A percentile compares a stretch with the other conserved stretches of the same genome.
phyloP scores from a whole-genome alignment of 2,888 invertebrate genomes.

The Caenorhabditis afra region DNA sequence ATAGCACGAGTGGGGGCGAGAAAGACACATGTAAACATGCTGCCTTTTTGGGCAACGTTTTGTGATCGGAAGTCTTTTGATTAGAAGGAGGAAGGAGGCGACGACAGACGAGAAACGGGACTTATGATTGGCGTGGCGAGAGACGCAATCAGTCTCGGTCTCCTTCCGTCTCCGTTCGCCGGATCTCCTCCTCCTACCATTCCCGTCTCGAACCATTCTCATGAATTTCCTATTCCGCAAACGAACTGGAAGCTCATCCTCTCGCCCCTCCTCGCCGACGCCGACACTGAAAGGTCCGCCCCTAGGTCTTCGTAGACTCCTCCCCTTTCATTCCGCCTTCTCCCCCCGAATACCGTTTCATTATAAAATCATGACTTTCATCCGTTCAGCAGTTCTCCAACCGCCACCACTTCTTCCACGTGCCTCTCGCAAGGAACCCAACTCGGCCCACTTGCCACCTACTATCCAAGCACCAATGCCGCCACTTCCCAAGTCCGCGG shows the following conservation, averaged over 20 bases:
- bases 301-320: slow-evolving; percentile 1
- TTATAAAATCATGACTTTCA: slow-evolving; percentile 28
- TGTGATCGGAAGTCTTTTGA: slow-evolving; percentile 7
- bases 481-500: slow-evolving; percentile 42
- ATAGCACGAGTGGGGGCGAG: not conserved
- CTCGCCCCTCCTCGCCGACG: slow-evolving; percentile 39
- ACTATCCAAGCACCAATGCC: slow-evolving; percentile 56
- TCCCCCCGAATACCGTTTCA: slow-evolving; percentile 1
- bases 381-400: slow-evolving; percentile 60
- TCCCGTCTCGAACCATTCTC: no score
- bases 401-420: slow-evolving; percentile 58
- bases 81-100: slow-evolving; percentile 4
- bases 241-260: slow-evolving; percentile 25
- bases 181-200: slow-evolving; percentile 23
- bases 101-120: slow-evolving; percentile 16
- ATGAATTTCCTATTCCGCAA: slow-evolving; percentile 58
- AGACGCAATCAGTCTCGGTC: slow-evolving; percentile 27
- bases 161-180: slow-evolving; percentile 26
- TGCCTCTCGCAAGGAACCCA: slow-evolving; percentile 16
- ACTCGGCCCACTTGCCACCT: slow-evolving; percentile 35
- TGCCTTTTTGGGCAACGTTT: slow-evolving; percentile 5
- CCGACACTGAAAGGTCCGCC: slow-evolving; percentile 33
- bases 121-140: slow-evolving; percentile 48
- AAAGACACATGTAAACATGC: not conserved
- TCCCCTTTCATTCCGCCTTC: not conserved